A percentile compares a stretch with the other conserved stretches of the same genome.
Conservation (phyloP, 2,797 vertebrate genomes). For the Telmatherina bonti region DNA sequence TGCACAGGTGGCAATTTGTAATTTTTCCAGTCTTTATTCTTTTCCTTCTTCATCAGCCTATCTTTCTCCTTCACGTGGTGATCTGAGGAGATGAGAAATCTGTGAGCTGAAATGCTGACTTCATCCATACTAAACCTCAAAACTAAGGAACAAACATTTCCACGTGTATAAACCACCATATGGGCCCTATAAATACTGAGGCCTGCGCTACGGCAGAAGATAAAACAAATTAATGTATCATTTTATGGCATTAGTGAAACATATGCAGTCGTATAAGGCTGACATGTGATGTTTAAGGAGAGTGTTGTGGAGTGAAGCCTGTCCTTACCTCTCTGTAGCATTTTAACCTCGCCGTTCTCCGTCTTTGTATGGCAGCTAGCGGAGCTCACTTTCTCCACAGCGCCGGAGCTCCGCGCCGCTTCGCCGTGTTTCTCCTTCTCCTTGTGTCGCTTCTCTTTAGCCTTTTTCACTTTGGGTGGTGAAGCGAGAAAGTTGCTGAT, state of each 20-base stretch:
- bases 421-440: slow-evolving; percentile 79
- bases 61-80: slow-evolving; percentile 79
- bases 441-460: slow-evolving; percentile 89
- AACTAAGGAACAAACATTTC: slow-evolving; percentile 69
- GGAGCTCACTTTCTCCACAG: slow-evolving; percentile 79
- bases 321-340: slow-evolving; percentile 84
- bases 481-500: slow-evolving; percentile 85
- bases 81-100: slow-evolving; percentile 51
- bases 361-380: slow-evolving; percentile 85
- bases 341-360: slow-evolving; percentile 91
- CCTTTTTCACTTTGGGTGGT: slow-evolving; percentile 84
- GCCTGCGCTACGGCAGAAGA: slow-evolving; percentile 53
- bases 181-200: slow-evolving; percentile 75
- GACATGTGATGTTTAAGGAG: accelerated
- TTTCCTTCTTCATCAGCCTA: slow-evolving; percentile 89
- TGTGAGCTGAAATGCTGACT: slow-evolving; percentile 28
- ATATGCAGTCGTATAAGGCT: accelerated
- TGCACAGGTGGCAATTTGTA: slow-evolving; percentile 86
- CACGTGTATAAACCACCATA: slow-evolving; percentile 72
- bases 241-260: neutral
- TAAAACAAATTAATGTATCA: slow-evolving; percentile 37
- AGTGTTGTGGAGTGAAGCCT: neutral
- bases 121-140: slow-evolving; percentile 21
- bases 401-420: slow-evolving; percentile 80
- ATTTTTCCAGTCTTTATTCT: slow-evolving; percentile 90